Conservation (phyloP, 2,797 vertebrate genomes). For the Vultur gryphus region DNA sequence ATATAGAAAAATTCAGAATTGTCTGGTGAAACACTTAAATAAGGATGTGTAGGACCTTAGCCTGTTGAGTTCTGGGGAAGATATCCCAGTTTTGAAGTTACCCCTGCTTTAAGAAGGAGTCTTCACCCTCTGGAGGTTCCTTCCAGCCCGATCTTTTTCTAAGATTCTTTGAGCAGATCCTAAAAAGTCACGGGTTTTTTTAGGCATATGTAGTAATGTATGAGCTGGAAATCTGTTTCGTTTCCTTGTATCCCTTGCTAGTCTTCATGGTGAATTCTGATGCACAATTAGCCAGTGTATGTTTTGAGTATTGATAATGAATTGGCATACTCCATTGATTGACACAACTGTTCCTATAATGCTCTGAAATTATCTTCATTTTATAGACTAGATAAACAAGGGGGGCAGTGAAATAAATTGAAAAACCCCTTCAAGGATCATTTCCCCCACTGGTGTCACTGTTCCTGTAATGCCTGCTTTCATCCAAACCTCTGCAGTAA, state of each 20-base stretch:
- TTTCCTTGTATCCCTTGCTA: neutral
- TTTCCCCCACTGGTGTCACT: neutral
- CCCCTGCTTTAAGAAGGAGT: neutral
- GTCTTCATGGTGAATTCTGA: neutral
- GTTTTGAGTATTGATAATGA: neutral
- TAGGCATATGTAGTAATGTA: neutral
- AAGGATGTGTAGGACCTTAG: neutral
- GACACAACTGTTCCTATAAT: neutral
- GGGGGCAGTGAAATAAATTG: neutral
- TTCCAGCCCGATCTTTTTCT: neutral
- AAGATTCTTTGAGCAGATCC: neutral
- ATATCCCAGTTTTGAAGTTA: neutral
- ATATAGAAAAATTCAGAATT: neutral
- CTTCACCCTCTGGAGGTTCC: neutral
- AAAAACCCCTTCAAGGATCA: neutral
- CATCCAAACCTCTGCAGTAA: neutral
- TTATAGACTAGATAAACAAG: neutral
- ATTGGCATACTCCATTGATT: neutral
- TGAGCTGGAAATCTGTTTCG: neutral
- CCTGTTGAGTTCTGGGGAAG: neutral
- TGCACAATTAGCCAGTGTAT: neutral
- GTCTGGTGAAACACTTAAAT: neutral
- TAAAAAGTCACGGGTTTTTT: neutral
- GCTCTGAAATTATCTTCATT: neutral
- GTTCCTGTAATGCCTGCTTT: neutral